Conservation (phyloP, 2,113 vertebrate genomes). For the Tachysurus fulvidraco region DNA sequence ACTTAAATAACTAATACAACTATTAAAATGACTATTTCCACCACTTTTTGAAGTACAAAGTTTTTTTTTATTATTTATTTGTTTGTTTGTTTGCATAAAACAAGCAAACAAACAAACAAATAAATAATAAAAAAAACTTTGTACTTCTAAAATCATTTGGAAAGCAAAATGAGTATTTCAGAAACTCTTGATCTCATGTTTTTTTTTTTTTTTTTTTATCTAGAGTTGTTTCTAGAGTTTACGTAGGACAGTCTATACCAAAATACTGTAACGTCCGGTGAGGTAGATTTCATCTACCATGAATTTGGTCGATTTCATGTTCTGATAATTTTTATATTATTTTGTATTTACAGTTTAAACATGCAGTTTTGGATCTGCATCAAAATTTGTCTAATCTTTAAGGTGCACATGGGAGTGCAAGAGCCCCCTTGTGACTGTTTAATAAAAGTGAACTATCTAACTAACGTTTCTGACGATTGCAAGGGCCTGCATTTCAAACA, state of each 20-base stretch:
- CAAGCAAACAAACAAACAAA: too few relatives aligned
- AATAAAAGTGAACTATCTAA: background rate
- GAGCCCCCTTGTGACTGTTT: conserved; percentile 9
- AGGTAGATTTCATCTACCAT: too few relatives aligned
- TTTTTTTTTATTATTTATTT: too few relatives aligned
- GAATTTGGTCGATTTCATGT: background rate
- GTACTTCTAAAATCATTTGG: too few relatives aligned
- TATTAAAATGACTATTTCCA: too few relatives aligned
- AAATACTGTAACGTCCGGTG: background rate
- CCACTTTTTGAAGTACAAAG: too few relatives aligned
- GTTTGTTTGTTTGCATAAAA: too few relatives aligned
- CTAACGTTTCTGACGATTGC: background rate
- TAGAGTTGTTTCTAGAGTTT: background rate
- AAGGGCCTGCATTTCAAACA: background rate
- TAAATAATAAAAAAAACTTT: too few relatives aligned
- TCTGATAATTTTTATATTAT: background rate
- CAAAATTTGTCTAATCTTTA: background rate
- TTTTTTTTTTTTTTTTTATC: too few relatives aligned
- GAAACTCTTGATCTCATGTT: too few relatives aligned
- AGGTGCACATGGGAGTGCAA: background rate
- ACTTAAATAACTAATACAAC: too few relatives aligned
- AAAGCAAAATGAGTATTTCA: too few relatives aligned
- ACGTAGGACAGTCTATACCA: background rate
- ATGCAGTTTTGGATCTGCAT: background rate
- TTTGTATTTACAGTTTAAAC: background rate